A percentile compares a stretch with the other conserved stretches of the same genome.
phyloP scores from a whole-genome alignment of 2,888 invertebrate genomes.

The Platycheirus albimanus region DNA sequence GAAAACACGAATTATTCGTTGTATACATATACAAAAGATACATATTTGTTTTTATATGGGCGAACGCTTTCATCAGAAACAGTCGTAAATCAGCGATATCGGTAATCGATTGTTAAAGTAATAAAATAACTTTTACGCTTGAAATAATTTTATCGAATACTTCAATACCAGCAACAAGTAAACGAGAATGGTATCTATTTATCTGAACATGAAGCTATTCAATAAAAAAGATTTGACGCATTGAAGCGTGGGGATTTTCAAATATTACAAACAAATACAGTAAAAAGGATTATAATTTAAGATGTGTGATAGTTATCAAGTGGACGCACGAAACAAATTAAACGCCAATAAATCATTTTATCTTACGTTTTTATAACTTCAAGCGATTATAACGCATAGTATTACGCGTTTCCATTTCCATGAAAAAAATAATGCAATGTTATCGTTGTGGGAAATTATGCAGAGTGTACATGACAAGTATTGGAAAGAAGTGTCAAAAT shows the following conservation, averaged over 20 bases:
- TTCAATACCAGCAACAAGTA: not conserved
- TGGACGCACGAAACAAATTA: slow-evolving; percentile 25
- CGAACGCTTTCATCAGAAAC: slow-evolving; percentile 3
- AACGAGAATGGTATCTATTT: not conserved
- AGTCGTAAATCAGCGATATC: slow-evolving; percentile 27
- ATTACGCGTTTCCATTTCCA: no score
- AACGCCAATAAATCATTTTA: slow-evolving; percentile 36
- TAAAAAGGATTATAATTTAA: slow-evolving; percentile 15
- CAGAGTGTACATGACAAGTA: no score
- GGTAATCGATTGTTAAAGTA: slow-evolving; percentile 19
- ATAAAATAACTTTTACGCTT: slow-evolving; percentile 15
- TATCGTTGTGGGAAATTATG: no score
- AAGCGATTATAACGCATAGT: no score
- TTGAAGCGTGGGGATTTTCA: slow-evolving; percentile 1
- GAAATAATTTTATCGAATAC: slow-evolving; percentile 2
- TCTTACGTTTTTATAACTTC: not conserved
- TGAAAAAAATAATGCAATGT: no score
- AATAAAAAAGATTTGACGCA: slow-evolving; percentile 17
- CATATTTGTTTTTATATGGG: not conserved
- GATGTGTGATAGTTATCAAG: slow-evolving; percentile 27
- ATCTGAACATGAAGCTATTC: slow-evolving; percentile 5
- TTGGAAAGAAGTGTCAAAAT: no score
- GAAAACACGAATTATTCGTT: not conserved
- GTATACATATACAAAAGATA: no score
- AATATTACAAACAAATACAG: slow-evolving; percentile 24